Evolutionary conservation across 2,888 invertebrate genomes (phyloP).

Genomic region (Mystacides longicornis): DNA sequence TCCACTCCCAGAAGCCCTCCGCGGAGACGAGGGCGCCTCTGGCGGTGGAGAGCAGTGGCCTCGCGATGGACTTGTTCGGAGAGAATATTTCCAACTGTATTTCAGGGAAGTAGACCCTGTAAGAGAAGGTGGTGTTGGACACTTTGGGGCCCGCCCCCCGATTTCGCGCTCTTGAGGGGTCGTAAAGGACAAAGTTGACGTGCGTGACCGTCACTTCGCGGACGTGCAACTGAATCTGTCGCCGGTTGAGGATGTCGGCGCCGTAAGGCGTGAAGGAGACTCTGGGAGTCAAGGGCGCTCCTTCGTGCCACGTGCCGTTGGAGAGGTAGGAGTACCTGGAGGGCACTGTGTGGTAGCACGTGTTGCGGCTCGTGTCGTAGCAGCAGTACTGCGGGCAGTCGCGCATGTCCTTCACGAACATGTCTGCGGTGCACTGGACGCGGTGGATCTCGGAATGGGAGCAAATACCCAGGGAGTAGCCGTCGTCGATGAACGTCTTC

Average conservation of each 20-base stretch:
- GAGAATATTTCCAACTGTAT: constrained; percentile 32
- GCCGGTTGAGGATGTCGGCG: constrained; percentile 31
- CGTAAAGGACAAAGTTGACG: constrained; percentile 36
- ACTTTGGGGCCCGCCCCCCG: constrained; percentile 30
- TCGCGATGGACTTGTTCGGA: constrained; percentile 9
- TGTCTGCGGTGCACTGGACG: constrained; percentile 40
- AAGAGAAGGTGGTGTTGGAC: constrained; percentile 33
- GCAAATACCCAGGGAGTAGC: constrained; percentile 41
- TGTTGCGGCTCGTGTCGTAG: constrained; percentile 37
- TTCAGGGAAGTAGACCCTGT: constrained; percentile 35
- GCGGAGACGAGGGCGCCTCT: constrained; percentile 20
- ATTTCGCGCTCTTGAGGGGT: constrained; percentile 29
- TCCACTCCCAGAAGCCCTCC: constrained; percentile 23
- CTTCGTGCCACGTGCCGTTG: constrained; percentile 36
- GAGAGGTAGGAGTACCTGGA: constrained; percentile 45
- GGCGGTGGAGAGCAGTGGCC: constrained; percentile 18
- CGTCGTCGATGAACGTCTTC: constrained; percentile 35
- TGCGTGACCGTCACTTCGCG: constrained; percentile 39
- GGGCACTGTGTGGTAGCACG: constrained; percentile 49
- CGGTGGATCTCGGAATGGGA: constrained; percentile 33
- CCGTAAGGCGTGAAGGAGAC: constrained; percentile 35
- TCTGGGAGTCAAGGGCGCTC: constrained; percentile 34
- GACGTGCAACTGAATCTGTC: constrained; percentile 34
- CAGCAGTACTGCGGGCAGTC: constrained; percentile 47
- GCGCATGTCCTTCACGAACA: constrained; percentile 31